Conservation (phyloP, 2,797 vertebrate species). For the Acrossocheilus fasciatus region DNA sequence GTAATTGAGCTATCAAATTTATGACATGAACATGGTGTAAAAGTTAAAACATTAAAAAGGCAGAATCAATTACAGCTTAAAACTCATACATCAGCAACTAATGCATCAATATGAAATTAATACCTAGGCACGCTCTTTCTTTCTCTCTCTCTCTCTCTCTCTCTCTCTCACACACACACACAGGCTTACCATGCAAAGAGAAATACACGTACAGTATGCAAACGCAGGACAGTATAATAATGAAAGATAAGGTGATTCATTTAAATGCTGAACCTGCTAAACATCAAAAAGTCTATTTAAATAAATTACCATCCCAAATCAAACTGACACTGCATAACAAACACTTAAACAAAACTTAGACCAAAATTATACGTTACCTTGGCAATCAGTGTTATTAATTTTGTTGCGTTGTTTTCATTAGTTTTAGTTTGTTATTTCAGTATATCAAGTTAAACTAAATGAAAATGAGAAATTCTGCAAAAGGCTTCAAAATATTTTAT, state of each 20-base stretch:
- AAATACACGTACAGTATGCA: slow-evolving; percentile 20
- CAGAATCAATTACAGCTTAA: slow-evolving; percentile 51
- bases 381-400: not conserved
- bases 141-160: not conserved
- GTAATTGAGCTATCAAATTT: slow-evolving; percentile 56
- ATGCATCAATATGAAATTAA: slow-evolving; percentile 42
- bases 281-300: slow-evolving; percentile 24
- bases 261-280: slow-evolving; percentile 25
- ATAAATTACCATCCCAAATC: slow-evolving; percentile 32
- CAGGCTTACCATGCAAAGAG: slow-evolving; percentile 5
- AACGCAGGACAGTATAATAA: slow-evolving; percentile 3
- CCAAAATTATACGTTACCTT: not conserved
- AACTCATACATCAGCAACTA: slow-evolving; percentile 56
- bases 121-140: slow-evolving; percentile 25
- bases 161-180: not conserved
- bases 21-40: slow-evolving; percentile 53
- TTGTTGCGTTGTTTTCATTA: no score
- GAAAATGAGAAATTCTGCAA: no score
- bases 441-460: not conserved
- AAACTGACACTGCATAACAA: slow-evolving; percentile 5
- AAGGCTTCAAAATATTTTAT: no score
- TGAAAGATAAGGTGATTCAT: slow-evolving; percentile 23
- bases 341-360: not conserved
- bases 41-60: slow-evolving; percentile 51
- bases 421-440: no score